Evolutionary conservation across 35 echinoderm and acorn worm species (phyloP).

Genomic region (Ophiothrix spiculata): DNA sequence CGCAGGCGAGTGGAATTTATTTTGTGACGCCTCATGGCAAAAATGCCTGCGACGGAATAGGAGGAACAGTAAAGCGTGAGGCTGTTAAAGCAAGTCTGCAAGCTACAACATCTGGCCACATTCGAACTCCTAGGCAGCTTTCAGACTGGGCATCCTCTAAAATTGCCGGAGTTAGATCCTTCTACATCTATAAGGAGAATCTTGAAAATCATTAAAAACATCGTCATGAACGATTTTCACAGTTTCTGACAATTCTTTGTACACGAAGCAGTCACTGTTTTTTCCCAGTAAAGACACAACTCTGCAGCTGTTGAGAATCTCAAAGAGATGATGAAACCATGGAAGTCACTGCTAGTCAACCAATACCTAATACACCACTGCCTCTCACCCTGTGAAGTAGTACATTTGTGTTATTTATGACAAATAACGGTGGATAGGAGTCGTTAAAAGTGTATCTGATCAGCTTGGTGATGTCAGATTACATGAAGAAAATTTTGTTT

Average conservation of each 20-base stretch:
- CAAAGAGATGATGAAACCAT: too few relatives aligned
- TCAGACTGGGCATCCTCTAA: background rate
- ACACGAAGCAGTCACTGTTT: background rate
- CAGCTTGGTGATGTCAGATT: too few relatives aligned
- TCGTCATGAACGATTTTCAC: background rate
- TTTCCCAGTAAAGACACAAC: background rate
- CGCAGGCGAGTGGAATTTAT: background rate
- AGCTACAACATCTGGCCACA: background rate
- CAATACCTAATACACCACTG: too few relatives aligned
- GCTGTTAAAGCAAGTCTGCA: background rate
- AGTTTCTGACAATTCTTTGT: background rate
- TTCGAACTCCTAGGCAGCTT: background rate
- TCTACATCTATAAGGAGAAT: background rate
- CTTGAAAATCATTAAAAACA: background rate
- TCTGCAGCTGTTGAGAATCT: too few relatives aligned
- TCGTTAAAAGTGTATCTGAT: too few relatives aligned
- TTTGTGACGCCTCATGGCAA: background rate
- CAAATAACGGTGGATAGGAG: too few relatives aligned
- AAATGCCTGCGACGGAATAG: background rate
- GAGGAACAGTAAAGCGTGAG: background rate
- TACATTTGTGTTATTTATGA: too few relatives aligned
- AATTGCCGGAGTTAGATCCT: background rate
- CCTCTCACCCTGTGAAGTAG: too few relatives aligned
- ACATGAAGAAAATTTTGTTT: too few relatives aligned
- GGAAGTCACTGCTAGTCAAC: too few relatives aligned